phyloP scores from a whole-genome alignment of 1,140 invertebrate species.

The Platorchestia sp. region DNA sequence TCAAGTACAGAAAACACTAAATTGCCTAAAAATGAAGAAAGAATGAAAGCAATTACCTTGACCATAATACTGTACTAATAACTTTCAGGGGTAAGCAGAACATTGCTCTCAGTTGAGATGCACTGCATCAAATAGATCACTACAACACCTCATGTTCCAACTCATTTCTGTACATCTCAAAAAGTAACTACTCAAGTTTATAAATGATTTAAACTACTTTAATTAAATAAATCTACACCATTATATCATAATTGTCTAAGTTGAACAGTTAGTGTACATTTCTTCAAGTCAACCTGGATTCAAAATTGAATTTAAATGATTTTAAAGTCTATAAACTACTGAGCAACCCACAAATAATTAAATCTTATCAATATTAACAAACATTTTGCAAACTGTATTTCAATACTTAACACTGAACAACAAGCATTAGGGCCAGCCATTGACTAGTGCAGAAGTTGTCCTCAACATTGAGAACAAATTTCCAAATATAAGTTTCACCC shows the following conservation, averaged over 20 bases:
- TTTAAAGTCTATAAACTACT: neutral
- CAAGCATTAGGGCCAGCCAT: neutral
- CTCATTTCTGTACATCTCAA: neutral
- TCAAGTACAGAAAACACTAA: no score
- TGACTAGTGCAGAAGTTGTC: neutral
- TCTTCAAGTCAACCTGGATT: no score
- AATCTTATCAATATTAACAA: no score
- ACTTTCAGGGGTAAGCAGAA: neutral
- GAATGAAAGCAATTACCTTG: no score
- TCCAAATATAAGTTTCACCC: neutral
- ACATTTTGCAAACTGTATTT: neutral
- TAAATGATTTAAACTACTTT: neutral
- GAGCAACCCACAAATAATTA: neutral
- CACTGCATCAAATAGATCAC: neutral
- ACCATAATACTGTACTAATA: no score
- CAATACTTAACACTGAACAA: neutral
- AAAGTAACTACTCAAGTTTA: no score
- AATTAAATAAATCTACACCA: neutral
- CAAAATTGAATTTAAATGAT: neutral
- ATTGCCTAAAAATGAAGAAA: neutral
- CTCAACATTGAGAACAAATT: neutral
- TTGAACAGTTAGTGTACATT: no score
- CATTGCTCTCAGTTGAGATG: neutral
- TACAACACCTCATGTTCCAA: neutral
- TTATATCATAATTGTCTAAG: no score